These are phyloP conservation scores for Drosophila bifasciata DNA, from an alignment of 1,140 invertebrate species.

Conservation along the genomic window DNA sequence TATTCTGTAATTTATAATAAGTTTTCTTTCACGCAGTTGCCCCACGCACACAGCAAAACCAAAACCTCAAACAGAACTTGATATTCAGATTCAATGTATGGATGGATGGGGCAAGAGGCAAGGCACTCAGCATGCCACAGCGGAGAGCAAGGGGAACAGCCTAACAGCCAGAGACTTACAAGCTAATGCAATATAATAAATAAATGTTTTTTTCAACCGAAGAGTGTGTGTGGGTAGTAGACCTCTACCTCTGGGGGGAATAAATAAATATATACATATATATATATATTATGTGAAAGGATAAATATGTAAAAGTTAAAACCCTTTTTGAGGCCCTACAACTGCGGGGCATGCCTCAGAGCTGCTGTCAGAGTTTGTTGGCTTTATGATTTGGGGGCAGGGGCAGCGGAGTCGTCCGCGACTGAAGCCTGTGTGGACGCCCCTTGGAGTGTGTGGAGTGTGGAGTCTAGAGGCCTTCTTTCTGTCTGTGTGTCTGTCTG, in stretches of 20 bases:
- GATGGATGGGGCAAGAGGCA: not conserved
- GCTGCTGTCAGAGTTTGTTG: constrained; percentile 62
- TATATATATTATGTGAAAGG: constrained; percentile 81
- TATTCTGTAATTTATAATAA: constrained; percentile 78
- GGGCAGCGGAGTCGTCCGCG: not conserved
- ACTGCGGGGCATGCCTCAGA: constrained; percentile 15
- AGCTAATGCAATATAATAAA: constrained; percentile 82
- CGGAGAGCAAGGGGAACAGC: not conserved
- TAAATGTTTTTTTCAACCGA: constrained; percentile 77
- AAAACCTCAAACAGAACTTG: constrained; percentile 5
- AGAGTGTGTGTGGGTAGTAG: constrained; percentile 49
- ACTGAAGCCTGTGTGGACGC: constrained; percentile 12
- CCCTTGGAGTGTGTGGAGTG: constrained; percentile 38
- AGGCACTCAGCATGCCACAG: constrained; percentile 48
- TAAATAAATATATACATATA: constrained; percentile 82
- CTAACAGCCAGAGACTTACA: constrained; percentile 60
- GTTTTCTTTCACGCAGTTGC: constrained; percentile 66
- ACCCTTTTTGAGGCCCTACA: constrained; percentile 25
- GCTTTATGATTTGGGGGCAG: constrained; percentile 57
- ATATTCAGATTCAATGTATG: not conserved
- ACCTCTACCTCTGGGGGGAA: constrained; percentile 35
- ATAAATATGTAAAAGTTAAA: constrained; percentile 43
- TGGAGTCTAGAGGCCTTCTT: constrained; percentile 10
- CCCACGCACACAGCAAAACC: constrained; percentile 5
- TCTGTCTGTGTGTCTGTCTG: constrained; percentile 44